A percentile compares a stretch with the other conserved stretches of the same genome.
Conservation (phyloP, 2,797 vertebrate genomes). For the Coranthus polyacanthus region DNA sequence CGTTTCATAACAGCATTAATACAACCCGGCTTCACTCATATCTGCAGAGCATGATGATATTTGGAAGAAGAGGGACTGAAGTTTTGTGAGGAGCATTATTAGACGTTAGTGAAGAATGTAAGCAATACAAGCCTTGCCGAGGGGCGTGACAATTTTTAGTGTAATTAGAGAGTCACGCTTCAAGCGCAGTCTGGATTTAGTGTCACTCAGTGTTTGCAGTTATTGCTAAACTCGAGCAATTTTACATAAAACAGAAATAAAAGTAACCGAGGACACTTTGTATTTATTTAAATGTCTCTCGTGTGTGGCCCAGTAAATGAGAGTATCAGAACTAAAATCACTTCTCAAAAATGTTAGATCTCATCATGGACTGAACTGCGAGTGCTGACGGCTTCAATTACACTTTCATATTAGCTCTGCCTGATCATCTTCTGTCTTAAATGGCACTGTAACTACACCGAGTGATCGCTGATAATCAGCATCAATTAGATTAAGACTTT, state of each 20-base stretch:
- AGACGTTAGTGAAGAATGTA: conserved; percentile 16
- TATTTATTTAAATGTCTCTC: too few species aligned
- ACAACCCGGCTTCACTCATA: neutral
- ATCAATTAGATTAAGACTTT: neutral
- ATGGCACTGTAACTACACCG: neutral
- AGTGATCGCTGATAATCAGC: neutral
- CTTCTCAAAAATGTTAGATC: too few species aligned
- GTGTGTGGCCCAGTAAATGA: too few species aligned
- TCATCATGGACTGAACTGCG: too few species aligned
- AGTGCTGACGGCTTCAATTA: too few species aligned
- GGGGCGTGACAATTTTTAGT: conserved; percentile 21
- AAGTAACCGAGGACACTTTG: too few species aligned
- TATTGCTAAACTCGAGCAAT: neutral
- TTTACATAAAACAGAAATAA: too few species aligned
- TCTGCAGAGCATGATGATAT: conserved; percentile 4
- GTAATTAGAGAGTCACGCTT: conserved; percentile 32
- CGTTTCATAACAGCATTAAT: conserved; percentile 18
- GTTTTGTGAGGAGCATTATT: conserved; percentile 5
- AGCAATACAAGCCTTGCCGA: neutral
- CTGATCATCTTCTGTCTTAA: neutral
- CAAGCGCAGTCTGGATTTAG: too few species aligned
- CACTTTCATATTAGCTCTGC: neutral
- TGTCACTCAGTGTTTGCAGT: too few species aligned
- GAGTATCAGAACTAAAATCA: too few species aligned
- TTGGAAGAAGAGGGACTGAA: conserved; percentile 1